Conservation (phyloP, 2,113 vertebrate genomes). For the Fulica atra region DNA sequence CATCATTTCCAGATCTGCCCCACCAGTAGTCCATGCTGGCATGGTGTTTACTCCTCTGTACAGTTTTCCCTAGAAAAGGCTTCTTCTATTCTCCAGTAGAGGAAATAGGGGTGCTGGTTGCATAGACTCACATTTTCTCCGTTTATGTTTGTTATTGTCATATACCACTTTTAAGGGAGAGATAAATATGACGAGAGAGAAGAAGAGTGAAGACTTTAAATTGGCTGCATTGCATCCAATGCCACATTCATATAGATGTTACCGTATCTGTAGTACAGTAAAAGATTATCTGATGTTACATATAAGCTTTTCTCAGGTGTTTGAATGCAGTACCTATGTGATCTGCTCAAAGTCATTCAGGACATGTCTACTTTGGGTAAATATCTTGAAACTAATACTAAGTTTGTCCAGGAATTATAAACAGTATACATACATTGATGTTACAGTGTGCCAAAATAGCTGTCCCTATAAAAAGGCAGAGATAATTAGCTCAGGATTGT, state of each 20-base stretch:
- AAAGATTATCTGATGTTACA: not conserved
- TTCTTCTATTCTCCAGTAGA: not conserved
- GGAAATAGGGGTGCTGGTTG: not conserved
- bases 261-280: not conserved
- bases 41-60: not conserved
- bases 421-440: accelerated
- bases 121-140: not conserved
- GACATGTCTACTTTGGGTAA: not conserved
- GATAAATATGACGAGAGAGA: not conserved
- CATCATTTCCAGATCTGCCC: not conserved
- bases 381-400: not conserved
- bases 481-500: not conserved
- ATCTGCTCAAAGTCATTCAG: not conserved
- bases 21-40: accelerated
- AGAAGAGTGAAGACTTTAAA: not conserved
- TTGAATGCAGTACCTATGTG: not conserved
- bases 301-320: not conserved
- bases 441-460: not conserved
- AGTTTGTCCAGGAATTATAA: not conserved
- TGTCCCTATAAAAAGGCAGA: not conserved
- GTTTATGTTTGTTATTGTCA: not conserved
- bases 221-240: not conserved
- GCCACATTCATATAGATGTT: not conserved
- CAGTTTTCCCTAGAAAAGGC: not conserved
- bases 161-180: not conserved